Base-by-base conservation (phyloP, 1,140 invertebrate genomes). In the Aethina tumida region DNA sequence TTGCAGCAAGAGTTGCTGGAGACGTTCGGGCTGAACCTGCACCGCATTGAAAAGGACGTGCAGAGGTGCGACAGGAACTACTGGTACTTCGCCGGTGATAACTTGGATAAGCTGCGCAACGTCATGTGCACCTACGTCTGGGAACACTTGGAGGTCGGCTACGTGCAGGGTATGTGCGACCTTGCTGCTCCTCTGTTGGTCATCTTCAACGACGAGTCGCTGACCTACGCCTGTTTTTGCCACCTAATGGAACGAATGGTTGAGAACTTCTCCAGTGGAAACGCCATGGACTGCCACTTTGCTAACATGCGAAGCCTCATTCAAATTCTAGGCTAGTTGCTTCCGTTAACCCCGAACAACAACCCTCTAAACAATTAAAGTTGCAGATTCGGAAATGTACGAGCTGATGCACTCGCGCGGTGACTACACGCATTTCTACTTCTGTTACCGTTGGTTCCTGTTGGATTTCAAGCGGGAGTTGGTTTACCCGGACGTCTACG, bases 71-170 rank as follows among this genome's bases (percentile, higher is more conserved):
- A 97, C 65, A 66, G 92, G 34, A 94, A 93, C 59, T 91, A 92
- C 59, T 82, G 77, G 64, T 96, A 94, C 64, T 96, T 96, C 63
- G 76, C 73, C 8, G 72, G 77, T 22, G 77, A 83, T 39, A 96
- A 97, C 68, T 67, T 97, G 43, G 88, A 95, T 43, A 94, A 93
- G 63, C 64, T 97, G n/a, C 69, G 90, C 25, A 93, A 95, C 66
- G 80, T 97, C 26, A 96, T 97, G 82, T 93, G 89, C 77, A 96
- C 91, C 75, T 91, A 90, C 66, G 90, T 96, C 15, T 96, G 90
- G 88, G 84, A 94, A 60, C 84, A 95, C 55, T 65, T 95, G 43
- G 86, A 94, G 27, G 75, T 86, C 32, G 92, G 92, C 5, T 86
- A 86, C 60, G 84, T 87, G 73, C 83, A 88, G 63, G 83, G 92